These are phyloP conservation scores for Hylia prasina DNA, from an alignment of 2,113 vertebrate species.

Conservation along the genomic window DNA sequence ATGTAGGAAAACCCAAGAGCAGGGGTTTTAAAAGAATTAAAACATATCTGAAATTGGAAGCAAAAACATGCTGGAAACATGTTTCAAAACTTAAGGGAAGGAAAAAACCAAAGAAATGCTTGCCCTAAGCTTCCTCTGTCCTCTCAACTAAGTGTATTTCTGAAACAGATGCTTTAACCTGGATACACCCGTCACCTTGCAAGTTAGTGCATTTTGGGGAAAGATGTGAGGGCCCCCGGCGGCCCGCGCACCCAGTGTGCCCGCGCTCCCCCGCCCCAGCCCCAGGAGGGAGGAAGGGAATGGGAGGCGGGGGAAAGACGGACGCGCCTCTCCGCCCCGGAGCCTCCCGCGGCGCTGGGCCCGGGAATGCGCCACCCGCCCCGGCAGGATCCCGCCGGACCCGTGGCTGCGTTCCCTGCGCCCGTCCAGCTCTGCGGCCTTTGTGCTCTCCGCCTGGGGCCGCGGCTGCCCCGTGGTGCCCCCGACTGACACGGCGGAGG, in stretches of 20 bases:
- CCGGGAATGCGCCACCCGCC: background rate
- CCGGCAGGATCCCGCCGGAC: no score
- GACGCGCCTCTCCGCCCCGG: no score
- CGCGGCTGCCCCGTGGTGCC: background rate
- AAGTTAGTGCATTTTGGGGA: rapidly evolving
- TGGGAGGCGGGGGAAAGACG: rapidly evolving
- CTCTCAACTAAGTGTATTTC: background rate
- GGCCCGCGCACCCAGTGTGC: rapidly evolving
- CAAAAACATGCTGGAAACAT: background rate
- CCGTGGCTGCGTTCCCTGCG: background rate
- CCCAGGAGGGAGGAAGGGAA: background rate
- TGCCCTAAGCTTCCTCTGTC: background rate
- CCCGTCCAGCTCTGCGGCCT: background rate
- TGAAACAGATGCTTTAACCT: background rate
- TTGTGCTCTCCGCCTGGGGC: rapidly evolving
- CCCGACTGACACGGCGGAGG: background rate
- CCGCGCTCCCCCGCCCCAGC: rapidly evolving
- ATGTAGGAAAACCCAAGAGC: rapidly evolving
- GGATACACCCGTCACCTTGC: background rate
- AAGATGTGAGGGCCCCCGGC: no score
- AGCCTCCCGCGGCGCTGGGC: background rate
- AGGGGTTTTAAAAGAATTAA: background rate
- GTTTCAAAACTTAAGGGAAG: background rate
- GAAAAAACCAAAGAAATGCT: background rate
- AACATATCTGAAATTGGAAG: background rate